Conservation (phyloP, 2,888 invertebrate species). For the Odontocerum albicorne region DNA sequence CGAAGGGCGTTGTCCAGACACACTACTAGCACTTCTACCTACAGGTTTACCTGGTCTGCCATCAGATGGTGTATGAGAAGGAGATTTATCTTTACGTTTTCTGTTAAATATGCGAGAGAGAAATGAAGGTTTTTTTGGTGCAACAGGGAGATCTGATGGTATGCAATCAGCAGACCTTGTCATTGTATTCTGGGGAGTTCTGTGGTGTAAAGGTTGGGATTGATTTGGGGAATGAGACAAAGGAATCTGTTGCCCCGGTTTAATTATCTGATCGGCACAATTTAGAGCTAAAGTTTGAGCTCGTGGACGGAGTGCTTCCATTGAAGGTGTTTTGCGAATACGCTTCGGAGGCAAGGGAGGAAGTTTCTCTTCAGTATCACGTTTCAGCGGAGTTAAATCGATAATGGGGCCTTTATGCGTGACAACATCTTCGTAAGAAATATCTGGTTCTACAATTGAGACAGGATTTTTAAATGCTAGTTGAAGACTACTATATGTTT, state of each 20-base stretch:
- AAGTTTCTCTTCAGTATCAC: conserved; percentile 60
- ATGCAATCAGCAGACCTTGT: conserved; percentile 46
- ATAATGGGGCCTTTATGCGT: conserved; percentile 56
- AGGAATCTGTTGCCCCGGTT: conserved; percentile 44
- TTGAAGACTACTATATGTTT: conserved; percentile 82
- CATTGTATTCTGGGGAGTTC: conserved; percentile 20
- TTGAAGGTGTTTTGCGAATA: conserved; percentile 56
- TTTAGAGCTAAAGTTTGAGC: conserved; percentile 41
- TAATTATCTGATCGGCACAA: conserved; percentile 49
- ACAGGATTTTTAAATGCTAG: conserved; percentile 84
- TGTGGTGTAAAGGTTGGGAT: conserved; percentile 40
- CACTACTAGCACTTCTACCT: conserved; percentile 62
- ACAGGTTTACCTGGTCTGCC: conserved; percentile 52
- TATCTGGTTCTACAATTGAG: conserved; percentile 55
- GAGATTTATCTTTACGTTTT: conserved; percentile 47
- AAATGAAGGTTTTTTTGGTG: conserved; percentile 53
- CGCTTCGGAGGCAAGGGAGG: conserved; percentile 84
- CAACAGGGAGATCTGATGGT: conserved; percentile 49
- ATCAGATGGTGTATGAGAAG: conserved; percentile 50
- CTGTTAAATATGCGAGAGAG: conserved; percentile 53
- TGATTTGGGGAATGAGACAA: conserved; percentile 39
- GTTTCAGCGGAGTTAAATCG: conserved; percentile 55
- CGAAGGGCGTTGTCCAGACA: conserved; percentile 61
- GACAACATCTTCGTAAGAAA: conserved; percentile 63
- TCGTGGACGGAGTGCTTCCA: conserved; percentile 49